These are phyloP conservation scores for Napeogenes inachia DNA, from an alignment of 2,888 invertebrate genomes.

Conservation along the genomic window DNA sequence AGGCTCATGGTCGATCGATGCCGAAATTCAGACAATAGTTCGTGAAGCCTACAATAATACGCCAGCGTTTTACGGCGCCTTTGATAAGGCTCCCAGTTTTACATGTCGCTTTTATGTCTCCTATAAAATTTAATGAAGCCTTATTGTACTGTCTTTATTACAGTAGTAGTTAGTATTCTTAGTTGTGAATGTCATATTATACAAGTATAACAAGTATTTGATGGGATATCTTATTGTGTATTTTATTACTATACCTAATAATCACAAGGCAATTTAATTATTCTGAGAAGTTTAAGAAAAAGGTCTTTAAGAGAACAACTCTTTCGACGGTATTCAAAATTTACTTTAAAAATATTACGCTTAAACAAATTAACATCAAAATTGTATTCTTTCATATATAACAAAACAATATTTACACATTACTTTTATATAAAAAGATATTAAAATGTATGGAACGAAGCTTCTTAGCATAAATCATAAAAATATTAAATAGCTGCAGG, in stretches of 20 bases:
- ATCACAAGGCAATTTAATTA: no score
- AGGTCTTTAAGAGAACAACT: no score
- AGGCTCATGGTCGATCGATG: conserved; percentile 31
- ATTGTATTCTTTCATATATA: background rate
- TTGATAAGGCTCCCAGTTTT: conserved; percentile 18
- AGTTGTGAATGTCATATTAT: background rate
- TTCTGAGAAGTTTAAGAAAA: no score
- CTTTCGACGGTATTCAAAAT: no score
- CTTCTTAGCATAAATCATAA: conserved; percentile 11
- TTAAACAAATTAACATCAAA: background rate
- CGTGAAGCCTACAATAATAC: conserved; percentile 21
- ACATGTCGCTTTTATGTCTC: conserved; percentile 29
- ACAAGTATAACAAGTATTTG: no score
- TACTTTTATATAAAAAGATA: conserved; percentile 1
- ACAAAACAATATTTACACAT: background rate
- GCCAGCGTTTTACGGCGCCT: conserved; percentile 26
- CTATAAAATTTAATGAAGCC: conserved; percentile 32
- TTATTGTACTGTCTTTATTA: conserved; percentile 10
- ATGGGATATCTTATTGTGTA: no score
- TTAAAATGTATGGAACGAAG: conserved; percentile 5
- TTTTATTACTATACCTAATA: no score
- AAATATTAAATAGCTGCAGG: conserved; percentile 14
- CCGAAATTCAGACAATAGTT: conserved; percentile 18
- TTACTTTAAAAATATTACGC: background rate
- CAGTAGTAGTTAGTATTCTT: background rate